phyloP scores from a whole-genome alignment of 1,140 invertebrate species.

The Sarcophaga peregrina region DNA sequence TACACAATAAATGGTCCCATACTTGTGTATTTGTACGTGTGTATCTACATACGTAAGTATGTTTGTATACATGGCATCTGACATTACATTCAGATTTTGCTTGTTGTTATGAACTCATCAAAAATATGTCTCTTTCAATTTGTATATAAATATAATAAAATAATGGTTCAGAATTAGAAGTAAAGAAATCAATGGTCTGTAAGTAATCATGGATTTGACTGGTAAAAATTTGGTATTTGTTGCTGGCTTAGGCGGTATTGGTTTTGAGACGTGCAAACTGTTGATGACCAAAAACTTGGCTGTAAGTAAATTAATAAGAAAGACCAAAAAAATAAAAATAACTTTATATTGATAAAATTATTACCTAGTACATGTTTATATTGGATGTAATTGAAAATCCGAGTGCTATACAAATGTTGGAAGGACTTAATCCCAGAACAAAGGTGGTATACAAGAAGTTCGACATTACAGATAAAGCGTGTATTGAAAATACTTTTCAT shows the following conservation, averaged over 20 bases:
- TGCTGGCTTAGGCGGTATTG: conserved; percentile 60
- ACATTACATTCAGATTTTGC: neutral
- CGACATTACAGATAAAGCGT: conserved; percentile 55
- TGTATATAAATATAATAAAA: neutral
- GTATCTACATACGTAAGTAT: conserved; percentile 11
- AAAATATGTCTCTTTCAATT: neutral
- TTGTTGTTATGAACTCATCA: conserved; percentile 5
- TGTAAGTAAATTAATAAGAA: conserved; percentile 37
- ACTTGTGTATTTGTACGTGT: neutral
- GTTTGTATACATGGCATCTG: neutral
- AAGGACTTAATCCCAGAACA: conserved; percentile 57
- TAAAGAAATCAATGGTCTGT: neutral
- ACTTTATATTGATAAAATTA: neutral
- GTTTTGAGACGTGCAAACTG: conserved; percentile 53
- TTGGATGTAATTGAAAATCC: conserved; percentile 60
- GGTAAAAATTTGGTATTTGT: conserved; percentile 63
- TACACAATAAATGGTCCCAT: neutral
- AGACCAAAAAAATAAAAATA: neutral
- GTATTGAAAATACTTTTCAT: conserved; percentile 53
- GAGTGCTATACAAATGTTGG: conserved; percentile 53
- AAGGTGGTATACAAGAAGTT: conserved; percentile 57
- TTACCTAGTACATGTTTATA: conserved; percentile 55
- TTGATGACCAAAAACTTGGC: conserved; percentile 37
- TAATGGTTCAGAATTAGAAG: neutral
- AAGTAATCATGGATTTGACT: conserved; percentile 51